Evolutionary conservation across 64 coral and sea anemone genomes (phyloP), one percentile per base, ranked within the genome.

Genomic region (Pachyseris speciosa): DNA sequence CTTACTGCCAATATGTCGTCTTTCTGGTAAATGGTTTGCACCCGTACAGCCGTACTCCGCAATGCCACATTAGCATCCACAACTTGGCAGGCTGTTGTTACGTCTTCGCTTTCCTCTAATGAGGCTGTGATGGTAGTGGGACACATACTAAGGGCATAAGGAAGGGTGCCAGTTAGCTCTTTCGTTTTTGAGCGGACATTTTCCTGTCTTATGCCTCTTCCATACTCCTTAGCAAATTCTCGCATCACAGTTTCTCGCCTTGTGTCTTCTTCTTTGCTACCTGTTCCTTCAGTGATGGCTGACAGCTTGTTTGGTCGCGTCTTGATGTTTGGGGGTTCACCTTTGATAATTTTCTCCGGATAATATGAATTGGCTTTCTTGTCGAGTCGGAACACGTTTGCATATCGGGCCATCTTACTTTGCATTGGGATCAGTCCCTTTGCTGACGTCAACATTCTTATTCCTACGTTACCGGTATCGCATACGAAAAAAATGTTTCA

Each of bases 161-260:
- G 36, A 52, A 92, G 49, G 12, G 80, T 85, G 36, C 80, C 90
- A 41, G 67, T 92, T 1, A 92, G 22, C 24, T 92, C 80, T 75
- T 85, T 86, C 25, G 90, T 91, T 28, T 91, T 91, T 73, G 65
- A 69, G 22, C 84, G 84, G 24, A 87, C 41, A 49, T 87, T 87
- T 87, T 69, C 66, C 45, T 87, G 89, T 72, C 67, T 15, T 36
- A 78, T 39, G 22, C 74, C 74, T 78, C 4, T 78, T 30, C 40
- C 74, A 67, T 88, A 51, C 31, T 57, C 86, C 11, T 67, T n/a
- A 7, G 19, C 39, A 75, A 88, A 75, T 37, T 88, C 86, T 64
- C 51, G 44, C 86, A 75, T 76, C 20, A 41, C 33, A n/a, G 22
- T 2, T 44, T 71, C 67, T 33, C 85, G 67, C 30, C 85, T 55